Conservation (phyloP, 2,113 vertebrate genomes). For the Neotoma lepida region DNA sequence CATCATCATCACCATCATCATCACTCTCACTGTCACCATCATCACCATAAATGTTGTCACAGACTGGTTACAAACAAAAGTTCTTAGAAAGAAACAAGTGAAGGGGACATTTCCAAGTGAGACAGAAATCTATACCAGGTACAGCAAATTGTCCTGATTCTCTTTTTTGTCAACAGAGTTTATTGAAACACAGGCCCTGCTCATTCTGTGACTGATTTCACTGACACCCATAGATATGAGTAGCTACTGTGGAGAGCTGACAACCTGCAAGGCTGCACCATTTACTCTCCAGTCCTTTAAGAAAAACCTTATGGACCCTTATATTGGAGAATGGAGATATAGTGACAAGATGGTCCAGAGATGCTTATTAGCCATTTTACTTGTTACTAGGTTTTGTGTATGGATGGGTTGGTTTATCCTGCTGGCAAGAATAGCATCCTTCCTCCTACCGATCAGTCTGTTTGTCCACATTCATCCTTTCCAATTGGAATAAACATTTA, state of each 20-base stretch:
- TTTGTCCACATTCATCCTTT: background rate
- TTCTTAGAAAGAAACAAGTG: background rate
- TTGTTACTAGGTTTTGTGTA: background rate
- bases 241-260: no score
- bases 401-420: background rate
- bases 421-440: background rate
- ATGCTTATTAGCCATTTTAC: background rate
- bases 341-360: background rate
- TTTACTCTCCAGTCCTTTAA: background rate
- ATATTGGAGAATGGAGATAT: background rate
- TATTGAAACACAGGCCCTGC: background rate
- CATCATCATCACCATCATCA: rapidly evolving
- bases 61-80: background rate
- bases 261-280: no score
- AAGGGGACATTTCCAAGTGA: background rate
- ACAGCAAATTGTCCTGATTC: rapidly evolving
- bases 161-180: conserved; percentile 3
- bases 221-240: background rate
- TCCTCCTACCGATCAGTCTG: background rate
- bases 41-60: rapidly evolving
- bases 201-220: background rate
- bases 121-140: background rate
- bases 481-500: background rate
- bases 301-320: background rate
- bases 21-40: rapidly evolving